Conservation (phyloP, 2,113 vertebrate genomes). For the Gobius niger region DNA sequence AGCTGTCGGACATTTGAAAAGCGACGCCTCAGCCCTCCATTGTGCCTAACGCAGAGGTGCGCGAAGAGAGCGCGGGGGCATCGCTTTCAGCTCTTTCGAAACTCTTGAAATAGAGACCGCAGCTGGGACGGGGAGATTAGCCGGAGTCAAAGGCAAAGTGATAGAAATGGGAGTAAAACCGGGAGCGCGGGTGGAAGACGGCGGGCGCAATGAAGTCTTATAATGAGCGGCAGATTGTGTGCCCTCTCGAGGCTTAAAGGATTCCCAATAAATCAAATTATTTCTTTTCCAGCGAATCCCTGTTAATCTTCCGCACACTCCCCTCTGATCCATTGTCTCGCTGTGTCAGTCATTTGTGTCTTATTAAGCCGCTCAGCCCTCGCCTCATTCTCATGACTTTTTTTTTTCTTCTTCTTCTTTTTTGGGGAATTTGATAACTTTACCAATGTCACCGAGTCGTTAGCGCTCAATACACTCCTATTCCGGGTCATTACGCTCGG, state of each 20-base stretch:
- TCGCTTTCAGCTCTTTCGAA: conserved; percentile 63
- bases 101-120: conserved; percentile 56
- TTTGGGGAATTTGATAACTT: conserved; percentile 17
- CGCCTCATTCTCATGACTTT: conserved; percentile 18
- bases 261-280: conserved; percentile 51
- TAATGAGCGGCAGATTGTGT: conserved; percentile 61
- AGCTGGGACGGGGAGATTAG: conserved; percentile 65
- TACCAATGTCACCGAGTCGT: conserved; percentile 43
- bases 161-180: conserved; percentile 30
- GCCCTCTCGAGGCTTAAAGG: conserved; percentile 53
- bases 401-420: no score
- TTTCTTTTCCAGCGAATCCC: conserved; percentile 36
- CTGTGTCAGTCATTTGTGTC: conserved; percentile 56
- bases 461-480: conserved; percentile 16
- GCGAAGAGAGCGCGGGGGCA: conserved; percentile 44
- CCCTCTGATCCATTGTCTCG: conserved; percentile 30
- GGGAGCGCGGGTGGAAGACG: neutral
- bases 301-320: conserved; percentile 49
- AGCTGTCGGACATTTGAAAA: conserved; percentile 54
- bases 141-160: conserved; percentile 22
- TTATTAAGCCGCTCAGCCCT: conserved; percentile 28
- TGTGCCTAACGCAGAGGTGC: conserved; percentile 36
- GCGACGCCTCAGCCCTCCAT: conserved; percentile 55
- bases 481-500: conserved; percentile 17
- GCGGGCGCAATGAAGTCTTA: conserved; percentile 41